Conservation (phyloP, 2,888 invertebrate species). For the Sphecodes monilicornis region DNA sequence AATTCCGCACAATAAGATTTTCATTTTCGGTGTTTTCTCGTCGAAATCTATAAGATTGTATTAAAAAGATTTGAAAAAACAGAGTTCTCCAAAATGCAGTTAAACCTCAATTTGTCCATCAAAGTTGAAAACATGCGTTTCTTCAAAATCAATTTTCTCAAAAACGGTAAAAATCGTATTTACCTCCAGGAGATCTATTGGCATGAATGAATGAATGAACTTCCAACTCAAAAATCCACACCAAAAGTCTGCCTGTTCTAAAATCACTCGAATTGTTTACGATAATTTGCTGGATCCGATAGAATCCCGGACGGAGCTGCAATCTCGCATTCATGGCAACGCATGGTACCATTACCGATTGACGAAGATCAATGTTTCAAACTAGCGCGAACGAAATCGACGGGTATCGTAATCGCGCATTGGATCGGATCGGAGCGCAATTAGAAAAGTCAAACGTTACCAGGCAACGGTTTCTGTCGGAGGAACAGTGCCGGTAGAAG, state of each 20-base stretch:
- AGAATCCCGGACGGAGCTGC: slow-evolving; percentile 28
- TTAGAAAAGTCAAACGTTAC: slow-evolving; percentile 2
- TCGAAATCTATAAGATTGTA: no score
- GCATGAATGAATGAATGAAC: no score
- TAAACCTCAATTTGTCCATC: no score
- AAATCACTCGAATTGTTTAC: neutral
- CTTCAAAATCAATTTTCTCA: no score
- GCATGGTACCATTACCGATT: neutral
- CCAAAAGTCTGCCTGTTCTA: neutral
- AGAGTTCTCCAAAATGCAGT: no score
- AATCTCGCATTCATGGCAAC: neutral
- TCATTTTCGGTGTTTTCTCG: no score
- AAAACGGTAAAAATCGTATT: no score
- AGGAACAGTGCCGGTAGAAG: neutral
- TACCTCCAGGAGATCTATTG: no score
- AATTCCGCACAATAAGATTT: no score
- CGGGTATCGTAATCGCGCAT: neutral
- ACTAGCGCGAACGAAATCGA: neutral
- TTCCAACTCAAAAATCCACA: no score
- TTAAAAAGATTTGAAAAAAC: no score
- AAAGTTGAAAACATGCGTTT: no score
- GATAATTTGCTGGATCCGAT: slow-evolving; percentile 22
- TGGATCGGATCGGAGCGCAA: neutral
- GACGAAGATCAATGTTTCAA: slow-evolving; percentile 1
- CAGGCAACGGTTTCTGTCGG: neutral